Percentiles rank a stretch among this genome's conserved stretches.
Conservation (phyloP, 2,797 vertebrate species). For the Trachops cirrhosus region DNA sequence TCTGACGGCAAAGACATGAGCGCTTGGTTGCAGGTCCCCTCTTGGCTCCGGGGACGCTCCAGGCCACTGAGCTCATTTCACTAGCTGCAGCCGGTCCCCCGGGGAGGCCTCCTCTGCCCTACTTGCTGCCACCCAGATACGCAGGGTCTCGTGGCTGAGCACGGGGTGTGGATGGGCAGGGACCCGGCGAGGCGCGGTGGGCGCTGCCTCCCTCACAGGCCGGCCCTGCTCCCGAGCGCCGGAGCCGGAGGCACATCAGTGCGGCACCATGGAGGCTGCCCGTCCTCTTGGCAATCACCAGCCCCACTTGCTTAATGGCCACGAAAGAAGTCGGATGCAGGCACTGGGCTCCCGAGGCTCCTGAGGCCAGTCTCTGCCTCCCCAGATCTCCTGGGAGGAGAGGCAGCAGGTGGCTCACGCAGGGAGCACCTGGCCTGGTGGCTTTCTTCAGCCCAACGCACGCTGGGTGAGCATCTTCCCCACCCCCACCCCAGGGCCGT, state of each 20-base stretch:
- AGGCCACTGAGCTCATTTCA: constrained; percentile 55
- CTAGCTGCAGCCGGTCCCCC: not conserved
- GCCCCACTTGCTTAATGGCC: not conserved
- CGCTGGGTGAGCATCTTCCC: constrained; percentile 37
- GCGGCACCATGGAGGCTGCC: not conserved
- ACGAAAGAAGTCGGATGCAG: not conserved
- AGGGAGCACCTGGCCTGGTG: not conserved
- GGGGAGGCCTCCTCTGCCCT: constrained; percentile 52
- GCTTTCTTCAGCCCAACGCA: not conserved
- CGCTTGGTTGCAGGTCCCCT: no score
- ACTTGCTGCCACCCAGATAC: constrained; percentile 26
- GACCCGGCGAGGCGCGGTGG: not conserved
- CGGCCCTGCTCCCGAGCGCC: not conserved
- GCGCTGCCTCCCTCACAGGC: not conserved
- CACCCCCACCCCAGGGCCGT: accelerated
- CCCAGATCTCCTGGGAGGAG: not conserved
- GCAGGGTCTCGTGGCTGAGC: not conserved
- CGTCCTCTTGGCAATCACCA: not conserved
- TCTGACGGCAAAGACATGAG: not conserved
- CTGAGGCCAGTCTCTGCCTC: not conserved
- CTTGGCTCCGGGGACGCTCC: constrained; percentile 41
- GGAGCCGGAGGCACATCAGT: not conserved
- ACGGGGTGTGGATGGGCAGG: not conserved
- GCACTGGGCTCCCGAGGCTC: not conserved
- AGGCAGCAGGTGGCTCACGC: accelerated